Evolutionary conservation across 2,888 invertebrate species (phyloP).

Genomic region (Epinotia brunnichana): DNA sequence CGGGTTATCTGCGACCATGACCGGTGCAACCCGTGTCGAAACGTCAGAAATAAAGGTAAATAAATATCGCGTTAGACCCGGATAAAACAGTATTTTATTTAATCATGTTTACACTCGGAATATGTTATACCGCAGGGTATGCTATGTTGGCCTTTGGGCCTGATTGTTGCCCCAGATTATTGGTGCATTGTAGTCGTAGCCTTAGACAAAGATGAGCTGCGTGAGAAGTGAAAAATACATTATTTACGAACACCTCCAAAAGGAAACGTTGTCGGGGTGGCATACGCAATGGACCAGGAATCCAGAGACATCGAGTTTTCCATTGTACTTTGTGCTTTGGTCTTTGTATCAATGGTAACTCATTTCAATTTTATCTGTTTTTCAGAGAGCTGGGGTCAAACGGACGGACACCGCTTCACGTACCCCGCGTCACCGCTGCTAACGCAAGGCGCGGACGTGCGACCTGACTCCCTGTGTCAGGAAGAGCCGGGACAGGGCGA

Average conservation of each 20-base stretch:
- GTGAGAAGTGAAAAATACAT: not conserved
- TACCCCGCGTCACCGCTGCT: constrained; percentile 91
- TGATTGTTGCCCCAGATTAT: not conserved
- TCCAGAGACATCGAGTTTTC: too few relatives aligned
- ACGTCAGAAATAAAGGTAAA: too few relatives aligned
- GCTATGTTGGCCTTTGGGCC: not conserved
- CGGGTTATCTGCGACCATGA: too few relatives aligned
- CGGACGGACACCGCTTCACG: constrained; percentile 89
- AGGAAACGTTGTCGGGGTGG: too few relatives aligned
- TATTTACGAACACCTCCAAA: too few relatives aligned
- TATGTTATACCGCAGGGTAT: not conserved
- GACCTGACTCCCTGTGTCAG: constrained; percentile 80
- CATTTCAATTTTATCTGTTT: constrained; percentile 34
- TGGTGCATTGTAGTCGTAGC: not conserved
- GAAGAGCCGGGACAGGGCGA: constrained; percentile 67
- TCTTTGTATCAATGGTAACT: too few relatives aligned
- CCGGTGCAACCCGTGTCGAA: too few relatives aligned
- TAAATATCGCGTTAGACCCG: too few relatives aligned
- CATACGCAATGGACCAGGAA: too few relatives aligned
- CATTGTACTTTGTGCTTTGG: too few relatives aligned
- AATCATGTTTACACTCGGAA: not conserved
- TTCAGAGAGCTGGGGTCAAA: constrained; percentile 83
- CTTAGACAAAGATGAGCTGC: not conserved
- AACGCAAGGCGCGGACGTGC: constrained; percentile 87
- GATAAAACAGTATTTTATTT: too few relatives aligned